Evolutionary conservation across 1,140 invertebrate genomes (phyloP).

Genomic region (Heliconius hewitsoni): DNA sequence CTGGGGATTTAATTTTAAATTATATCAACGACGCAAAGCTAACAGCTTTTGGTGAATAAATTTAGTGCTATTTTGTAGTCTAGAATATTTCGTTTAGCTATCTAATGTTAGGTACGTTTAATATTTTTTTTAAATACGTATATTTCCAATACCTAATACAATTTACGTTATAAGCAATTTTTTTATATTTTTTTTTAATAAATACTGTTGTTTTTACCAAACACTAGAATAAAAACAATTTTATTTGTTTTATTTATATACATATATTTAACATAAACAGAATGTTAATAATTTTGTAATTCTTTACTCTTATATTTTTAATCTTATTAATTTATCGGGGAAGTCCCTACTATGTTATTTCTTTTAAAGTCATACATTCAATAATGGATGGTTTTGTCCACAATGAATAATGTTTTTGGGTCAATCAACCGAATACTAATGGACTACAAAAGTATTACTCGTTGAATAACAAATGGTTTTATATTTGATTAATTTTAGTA

Average conservation of each 20-base stretch:
- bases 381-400: background rate
- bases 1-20: slow-evolving; percentile 40
- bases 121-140: background rate
- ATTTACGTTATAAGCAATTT: no score
- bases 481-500: slow-evolving; percentile 7
- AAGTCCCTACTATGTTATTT: background rate
- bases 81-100: background rate
- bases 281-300: no score
- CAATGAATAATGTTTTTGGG: slow-evolving; percentile 29
- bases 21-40: slow-evolving; percentile 34
- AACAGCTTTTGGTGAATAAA: slow-evolving; percentile 2
- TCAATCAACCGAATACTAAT: slow-evolving; percentile 26
- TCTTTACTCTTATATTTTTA: no score
- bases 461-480: slow-evolving; percentile 17
- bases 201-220: no score
- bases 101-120: background rate
- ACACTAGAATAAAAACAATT: no score
- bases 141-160: background rate
- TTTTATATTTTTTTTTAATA: no score
- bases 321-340: background rate
- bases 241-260: no score
- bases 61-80: slow-evolving; percentile 10
- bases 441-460: slow-evolving; percentile 18
- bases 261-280: no score
- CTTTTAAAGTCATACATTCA: background rate